Evolutionary conservation across 2,113 vertebrate species (phyloP).

Genomic region (Hemiscyllium ocellatum): DNA sequence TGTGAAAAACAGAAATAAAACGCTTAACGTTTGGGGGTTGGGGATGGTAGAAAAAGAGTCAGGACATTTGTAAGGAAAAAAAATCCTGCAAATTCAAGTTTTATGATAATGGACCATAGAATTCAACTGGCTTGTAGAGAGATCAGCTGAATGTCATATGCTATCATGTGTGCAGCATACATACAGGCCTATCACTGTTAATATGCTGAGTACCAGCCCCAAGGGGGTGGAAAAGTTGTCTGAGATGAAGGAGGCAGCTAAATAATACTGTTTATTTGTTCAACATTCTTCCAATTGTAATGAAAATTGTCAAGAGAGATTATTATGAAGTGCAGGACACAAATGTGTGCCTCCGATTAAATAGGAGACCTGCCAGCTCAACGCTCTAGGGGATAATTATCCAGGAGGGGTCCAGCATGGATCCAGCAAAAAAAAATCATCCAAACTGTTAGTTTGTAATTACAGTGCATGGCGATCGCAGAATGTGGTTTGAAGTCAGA

Average conservation of each 20-base stretch:
- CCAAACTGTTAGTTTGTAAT: constrained; percentile 65
- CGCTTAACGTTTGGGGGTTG: no score
- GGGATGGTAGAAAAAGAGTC: neutral
- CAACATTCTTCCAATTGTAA: constrained; percentile 44
- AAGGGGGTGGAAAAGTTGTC: constrained; percentile 15
- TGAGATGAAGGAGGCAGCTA: constrained; percentile 28
- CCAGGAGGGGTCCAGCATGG: constrained; percentile 47
- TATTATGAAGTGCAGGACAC: constrained; percentile 45
- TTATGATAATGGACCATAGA: constrained; percentile 45
- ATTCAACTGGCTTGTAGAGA: constrained; percentile 42
- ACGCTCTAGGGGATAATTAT: constrained; percentile 51
- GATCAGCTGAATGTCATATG: constrained; percentile 55
- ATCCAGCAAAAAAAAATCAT: constrained; percentile 51
- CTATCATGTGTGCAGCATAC: constrained; percentile 12
- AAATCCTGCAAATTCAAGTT: constrained; percentile 41
- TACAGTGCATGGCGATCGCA: constrained; percentile 57
- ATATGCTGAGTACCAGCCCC: neutral
- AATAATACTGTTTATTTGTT: constrained; percentile 44
- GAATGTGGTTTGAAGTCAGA: constrained; percentile 53
- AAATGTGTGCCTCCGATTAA: constrained; percentile 40
- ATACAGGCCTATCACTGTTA: neutral
- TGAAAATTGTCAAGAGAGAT: constrained; percentile 47
- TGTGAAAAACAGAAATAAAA: neutral
- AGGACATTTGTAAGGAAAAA: neutral
- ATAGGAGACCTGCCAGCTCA: constrained; percentile 42